These are phyloP conservation scores for Sphinx pinastri DNA, from an alignment of 2,888 invertebrate species.

Conservation along the genomic window DNA sequence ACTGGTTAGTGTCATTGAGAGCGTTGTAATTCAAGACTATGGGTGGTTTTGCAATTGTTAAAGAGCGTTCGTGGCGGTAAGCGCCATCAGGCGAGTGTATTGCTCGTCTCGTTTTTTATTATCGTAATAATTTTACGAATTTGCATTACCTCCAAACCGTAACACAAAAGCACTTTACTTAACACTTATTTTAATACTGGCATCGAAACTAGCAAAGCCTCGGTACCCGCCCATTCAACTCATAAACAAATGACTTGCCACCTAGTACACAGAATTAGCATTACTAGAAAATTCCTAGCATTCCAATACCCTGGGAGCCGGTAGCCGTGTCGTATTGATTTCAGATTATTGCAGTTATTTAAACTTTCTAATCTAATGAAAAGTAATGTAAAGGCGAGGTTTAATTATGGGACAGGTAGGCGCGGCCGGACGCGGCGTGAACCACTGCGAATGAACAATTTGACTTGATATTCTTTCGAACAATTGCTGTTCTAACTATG, in stretches of 20 bases:
- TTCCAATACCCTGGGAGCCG: neutral
- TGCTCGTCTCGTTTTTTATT: neutral
- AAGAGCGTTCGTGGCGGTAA: too few species aligned
- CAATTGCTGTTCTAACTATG: too few species aligned
- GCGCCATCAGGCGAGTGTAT: too few species aligned
- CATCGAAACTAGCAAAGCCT: too few species aligned
- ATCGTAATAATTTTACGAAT: neutral
- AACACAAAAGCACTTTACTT: too few species aligned
- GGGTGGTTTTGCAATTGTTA: too few species aligned
- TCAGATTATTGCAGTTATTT: slow-evolving; percentile 14
- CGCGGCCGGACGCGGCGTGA: neutral
- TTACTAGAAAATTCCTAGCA: neutral
- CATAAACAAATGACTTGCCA: too few species aligned
- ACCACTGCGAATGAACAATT: neutral
- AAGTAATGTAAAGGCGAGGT: slow-evolving; percentile 7
- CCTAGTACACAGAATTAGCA: neutral
- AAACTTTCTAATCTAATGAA: slow-evolving; percentile 17
- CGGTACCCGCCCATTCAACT: too few species aligned
- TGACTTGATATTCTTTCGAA: too few species aligned
- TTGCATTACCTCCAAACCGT: neutral
- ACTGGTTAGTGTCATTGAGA: too few species aligned
- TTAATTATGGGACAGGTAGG: slow-evolving; percentile 17
- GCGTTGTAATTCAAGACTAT: too few species aligned
- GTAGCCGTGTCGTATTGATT: neutral
- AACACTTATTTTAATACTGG: too few species aligned